Conservation (phyloP, 2,797 vertebrate genomes). For the Sebastes baramenuke region DNA sequence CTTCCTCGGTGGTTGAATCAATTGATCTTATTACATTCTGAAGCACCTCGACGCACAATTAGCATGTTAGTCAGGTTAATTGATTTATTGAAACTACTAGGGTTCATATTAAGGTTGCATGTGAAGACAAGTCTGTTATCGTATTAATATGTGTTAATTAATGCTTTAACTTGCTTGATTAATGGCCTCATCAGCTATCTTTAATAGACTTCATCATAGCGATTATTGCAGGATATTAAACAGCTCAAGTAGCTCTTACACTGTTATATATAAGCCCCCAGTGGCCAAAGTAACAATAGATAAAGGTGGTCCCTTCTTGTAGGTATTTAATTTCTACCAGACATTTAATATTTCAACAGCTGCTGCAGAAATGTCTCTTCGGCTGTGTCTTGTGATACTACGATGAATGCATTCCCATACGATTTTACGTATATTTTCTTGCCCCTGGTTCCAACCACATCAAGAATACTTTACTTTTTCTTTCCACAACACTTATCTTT, state of each 20-base stretch:
- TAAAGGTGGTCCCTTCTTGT: neutral
- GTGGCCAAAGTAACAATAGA: conserved; percentile 6
- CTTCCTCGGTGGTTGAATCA: neutral
- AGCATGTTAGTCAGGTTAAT: conserved; percentile 34
- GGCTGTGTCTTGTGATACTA: neutral
- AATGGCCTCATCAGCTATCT: conserved; percentile 41
- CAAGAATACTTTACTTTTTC: conserved; percentile 17
- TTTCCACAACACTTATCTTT: conserved; percentile 5
- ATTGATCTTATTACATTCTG: conserved; percentile 1
- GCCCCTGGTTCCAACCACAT: neutral
- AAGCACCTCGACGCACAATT: conserved; percentile 1
- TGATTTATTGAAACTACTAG: conserved; percentile 4
- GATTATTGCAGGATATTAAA: conserved; percentile 24
- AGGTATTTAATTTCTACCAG: neutral
- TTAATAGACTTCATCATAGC: conserved; percentile 24
- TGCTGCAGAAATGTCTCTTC: neutral
- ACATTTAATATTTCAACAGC: conserved; percentile 1
- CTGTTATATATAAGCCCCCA: neutral
- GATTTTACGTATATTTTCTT: neutral
- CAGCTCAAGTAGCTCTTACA: conserved; percentile 21
- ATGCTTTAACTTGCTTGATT: conserved; percentile 37
- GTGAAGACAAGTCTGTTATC: conserved; percentile 30
- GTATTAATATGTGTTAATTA: conserved; percentile 42
- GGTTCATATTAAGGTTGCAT: conserved; percentile 17
- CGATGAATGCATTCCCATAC: neutral